phyloP scores from a whole-genome alignment of 2,888 invertebrate species.

The Maniola hyperantus region DNA sequence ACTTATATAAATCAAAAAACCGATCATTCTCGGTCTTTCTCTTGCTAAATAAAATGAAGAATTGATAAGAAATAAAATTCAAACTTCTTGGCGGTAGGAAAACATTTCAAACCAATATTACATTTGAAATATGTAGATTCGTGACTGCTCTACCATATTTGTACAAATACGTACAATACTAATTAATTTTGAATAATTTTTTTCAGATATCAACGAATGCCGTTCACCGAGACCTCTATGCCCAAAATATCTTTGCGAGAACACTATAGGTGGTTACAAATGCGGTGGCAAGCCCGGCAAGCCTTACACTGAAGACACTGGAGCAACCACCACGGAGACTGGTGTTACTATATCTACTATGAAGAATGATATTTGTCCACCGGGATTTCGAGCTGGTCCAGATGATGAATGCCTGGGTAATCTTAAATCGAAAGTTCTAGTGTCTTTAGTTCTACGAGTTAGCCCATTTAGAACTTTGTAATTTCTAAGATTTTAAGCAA shows the following conservation, averaged over 20 bases:
- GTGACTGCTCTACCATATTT: no score
- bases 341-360: conserved; percentile 43
- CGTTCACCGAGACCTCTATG: conserved; percentile 73
- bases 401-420: conserved; percentile 79
- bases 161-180: no score
- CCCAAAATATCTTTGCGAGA: conserved; percentile 76
- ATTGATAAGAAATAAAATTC: no score
- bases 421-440: no score
- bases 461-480: no score
- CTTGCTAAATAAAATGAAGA: no score
- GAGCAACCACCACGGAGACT: conserved; percentile 51
- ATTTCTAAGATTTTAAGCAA: no score
- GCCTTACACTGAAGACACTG: conserved; percentile 57
- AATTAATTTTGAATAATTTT: not conserved
- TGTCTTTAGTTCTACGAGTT: no score
- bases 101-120: no score
- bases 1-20: no score
- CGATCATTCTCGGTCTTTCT: no score
- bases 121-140: not conserved
- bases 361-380: conserved; percentile 77
- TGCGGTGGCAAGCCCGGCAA: conserved; percentile 75
- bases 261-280: conserved; percentile 77
- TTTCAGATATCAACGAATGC: conserved; percentile 93
- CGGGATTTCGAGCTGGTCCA: conserved; percentile 79
- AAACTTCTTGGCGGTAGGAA: no score